Base-by-base conservation (phyloP, 2,888 invertebrate species). In the Seladonia tumulorum region DNA sequence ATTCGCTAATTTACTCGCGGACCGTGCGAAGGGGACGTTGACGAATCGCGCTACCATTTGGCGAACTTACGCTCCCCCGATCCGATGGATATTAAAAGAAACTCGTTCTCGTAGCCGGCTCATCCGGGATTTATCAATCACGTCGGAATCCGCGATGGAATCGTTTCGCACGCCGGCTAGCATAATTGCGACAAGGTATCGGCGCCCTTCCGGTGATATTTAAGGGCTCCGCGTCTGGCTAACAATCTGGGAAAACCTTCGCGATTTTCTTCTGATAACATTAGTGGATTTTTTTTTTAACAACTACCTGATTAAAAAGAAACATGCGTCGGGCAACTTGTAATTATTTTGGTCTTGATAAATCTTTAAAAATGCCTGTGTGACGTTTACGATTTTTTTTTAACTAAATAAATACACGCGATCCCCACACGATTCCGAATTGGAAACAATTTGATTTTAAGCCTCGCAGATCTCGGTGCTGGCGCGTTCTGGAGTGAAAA, bases 71-170 rank as follows among this genome's bases (percentile, higher is more conserved):
- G 72, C 29, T 49, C 49, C 29, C 35, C 49, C 49, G 47, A 49
- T 70, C 70, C 42, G 16, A 29, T 16, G 16, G 16, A 81, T 81
- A 77, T 83, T 81, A 77, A 81, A 83, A 81, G 76, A 83, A 81
- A 70, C 66, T 47, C 73, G 76, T 14, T 60, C 35, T 42, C 39
- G 68, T 35, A 39, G 68, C 12, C 57, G 57, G 47, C 25, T 79
- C 79, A 70, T 75, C 71, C 80, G 49, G 82, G 53, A 76, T 53
- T 81, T 81, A 83, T 83, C 76, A 81, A 83, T 83, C 81, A 57
- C 71, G 71, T 60, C 73, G 70, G 77, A 81, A 85, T 82, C 76
- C 70, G 57, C 66, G 25, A 60, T 66, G 29, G 39, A 22, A 68
- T 14, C 45, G 39, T 42, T 22, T 68, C 68, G n/a, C 39, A 29